These are phyloP conservation scores for Hemichromis elongatus DNA, from an alignment of 2,113 vertebrate genomes.

Conservation along the genomic window DNA sequence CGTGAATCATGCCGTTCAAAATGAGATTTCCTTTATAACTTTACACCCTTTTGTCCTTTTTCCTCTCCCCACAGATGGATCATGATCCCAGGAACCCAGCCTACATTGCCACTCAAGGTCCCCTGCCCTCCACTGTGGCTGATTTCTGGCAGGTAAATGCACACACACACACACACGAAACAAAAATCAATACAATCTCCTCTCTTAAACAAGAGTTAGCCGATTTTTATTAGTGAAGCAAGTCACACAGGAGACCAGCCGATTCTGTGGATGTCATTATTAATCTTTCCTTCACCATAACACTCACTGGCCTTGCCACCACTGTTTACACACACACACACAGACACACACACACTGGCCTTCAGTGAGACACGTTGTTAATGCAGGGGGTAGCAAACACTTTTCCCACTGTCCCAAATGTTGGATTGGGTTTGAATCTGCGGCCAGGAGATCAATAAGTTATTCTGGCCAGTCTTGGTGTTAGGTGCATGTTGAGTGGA, in stretches of 20 bases:
- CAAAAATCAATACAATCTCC: constrained; percentile 22
- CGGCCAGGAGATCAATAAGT: constrained; percentile 24
- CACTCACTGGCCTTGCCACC: neutral
- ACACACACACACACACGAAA: neutral
- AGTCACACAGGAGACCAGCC: constrained; percentile 15
- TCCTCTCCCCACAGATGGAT: constrained; percentile 83
- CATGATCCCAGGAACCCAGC: constrained; percentile 92
- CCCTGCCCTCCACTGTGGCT: constrained; percentile 87
- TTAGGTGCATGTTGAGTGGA: neutral
- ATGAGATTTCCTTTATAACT: too few relatives aligned
- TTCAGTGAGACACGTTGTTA: neutral
- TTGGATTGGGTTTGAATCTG: constrained; percentile 32
- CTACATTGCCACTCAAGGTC: constrained; percentile 93
- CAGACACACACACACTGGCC: neutral
- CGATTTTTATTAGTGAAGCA: constrained; percentile 38
- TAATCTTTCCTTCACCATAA: constrained; percentile 31
- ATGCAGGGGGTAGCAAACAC: constrained; percentile 1
- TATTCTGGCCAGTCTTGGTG: neutral
- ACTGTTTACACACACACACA: neutral
- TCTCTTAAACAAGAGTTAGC: constrained; percentile 48
- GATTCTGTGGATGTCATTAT: constrained; percentile 30
- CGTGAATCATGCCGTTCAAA: neutral
- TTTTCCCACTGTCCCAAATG: constrained; percentile 40
- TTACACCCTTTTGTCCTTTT: neutral
- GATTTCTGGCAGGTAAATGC: constrained; percentile 95